Conservation (phyloP, 2,113 vertebrate genomes). For the Amia ocellicauda region DNA sequence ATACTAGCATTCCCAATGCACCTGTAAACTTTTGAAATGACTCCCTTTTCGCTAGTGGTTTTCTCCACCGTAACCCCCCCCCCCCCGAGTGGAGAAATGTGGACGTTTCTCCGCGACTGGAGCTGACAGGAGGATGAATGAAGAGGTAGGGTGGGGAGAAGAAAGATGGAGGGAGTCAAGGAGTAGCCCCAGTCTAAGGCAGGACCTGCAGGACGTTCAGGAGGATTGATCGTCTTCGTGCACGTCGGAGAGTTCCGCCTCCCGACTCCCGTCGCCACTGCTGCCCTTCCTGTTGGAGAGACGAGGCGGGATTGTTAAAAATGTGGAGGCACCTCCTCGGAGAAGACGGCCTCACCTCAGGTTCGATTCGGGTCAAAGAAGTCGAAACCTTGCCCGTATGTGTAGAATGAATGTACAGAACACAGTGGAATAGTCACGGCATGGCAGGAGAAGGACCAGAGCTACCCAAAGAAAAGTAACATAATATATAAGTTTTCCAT, state of each 20-base stretch:
- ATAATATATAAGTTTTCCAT: no score
- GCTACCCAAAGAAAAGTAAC: no score
- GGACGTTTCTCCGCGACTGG: neutral
- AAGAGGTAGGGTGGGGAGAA: neutral
- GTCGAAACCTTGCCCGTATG: no score
- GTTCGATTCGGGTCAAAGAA: no score
- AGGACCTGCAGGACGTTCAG: slow-evolving; percentile 33
- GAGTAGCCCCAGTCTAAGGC: slow-evolving; percentile 17
- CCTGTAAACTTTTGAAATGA: neutral
- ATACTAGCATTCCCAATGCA: slow-evolving; percentile 3
- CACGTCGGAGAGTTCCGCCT: slow-evolving; percentile 69
- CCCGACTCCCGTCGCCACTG: slow-evolving; percentile 61
- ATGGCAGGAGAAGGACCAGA: no score
- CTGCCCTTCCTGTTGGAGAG: slow-evolving; percentile 58
- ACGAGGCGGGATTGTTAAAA: neutral
- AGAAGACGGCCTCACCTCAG: no score
- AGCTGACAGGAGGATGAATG: neutral
- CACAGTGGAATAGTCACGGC: no score
- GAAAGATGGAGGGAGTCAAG: neutral
- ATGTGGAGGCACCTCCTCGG: neutral
- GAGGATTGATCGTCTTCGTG: slow-evolving; percentile 63
- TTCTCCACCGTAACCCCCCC: no score
- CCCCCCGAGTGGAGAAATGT: slow-evolving; percentile 13
- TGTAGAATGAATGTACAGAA: no score
- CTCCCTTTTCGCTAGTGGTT: neutral